phyloP scores from a whole-genome alignment of 2,888 invertebrate species.

The Allacma fusca region DNA sequence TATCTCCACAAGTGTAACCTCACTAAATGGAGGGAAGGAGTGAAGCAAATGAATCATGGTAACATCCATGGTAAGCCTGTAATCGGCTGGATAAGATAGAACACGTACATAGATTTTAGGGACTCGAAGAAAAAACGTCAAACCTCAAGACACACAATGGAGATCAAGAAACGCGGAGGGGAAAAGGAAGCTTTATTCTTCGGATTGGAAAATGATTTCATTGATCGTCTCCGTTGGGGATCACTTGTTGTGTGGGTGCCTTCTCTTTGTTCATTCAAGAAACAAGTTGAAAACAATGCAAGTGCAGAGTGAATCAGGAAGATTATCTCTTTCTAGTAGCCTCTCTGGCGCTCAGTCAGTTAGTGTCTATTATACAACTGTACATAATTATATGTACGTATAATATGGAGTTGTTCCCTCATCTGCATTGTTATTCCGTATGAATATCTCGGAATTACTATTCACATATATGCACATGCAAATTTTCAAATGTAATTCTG shows the following conservation, averaged over 20 bases:
- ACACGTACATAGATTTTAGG: background rate
- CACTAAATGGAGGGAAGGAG: background rate
- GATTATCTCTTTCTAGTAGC: constrained; percentile 34
- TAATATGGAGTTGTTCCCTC: too few relatives aligned
- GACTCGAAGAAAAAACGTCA: background rate
- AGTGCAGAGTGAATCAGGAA: constrained; percentile 35
- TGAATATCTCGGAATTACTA: too few relatives aligned
- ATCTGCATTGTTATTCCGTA: too few relatives aligned
- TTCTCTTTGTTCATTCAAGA: constrained; percentile 37
- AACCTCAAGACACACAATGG: background rate
- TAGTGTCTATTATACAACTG: background rate
- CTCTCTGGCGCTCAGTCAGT: constrained; percentile 26
- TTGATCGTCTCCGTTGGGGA: constrained; percentile 38
- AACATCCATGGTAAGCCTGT: background rate
- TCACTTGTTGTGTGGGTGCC: constrained; percentile 35
- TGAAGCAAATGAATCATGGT: background rate
- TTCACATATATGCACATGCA: too few relatives aligned
- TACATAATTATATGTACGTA: too few relatives aligned
- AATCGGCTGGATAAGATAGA: background rate
- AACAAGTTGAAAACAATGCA: constrained; percentile 42
- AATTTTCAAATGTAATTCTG: too few relatives aligned
- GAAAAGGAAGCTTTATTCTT: constrained; percentile 29
- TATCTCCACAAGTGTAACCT: too few relatives aligned
- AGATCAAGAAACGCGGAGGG: constrained; percentile 18
- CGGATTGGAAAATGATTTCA: constrained; percentile 44